Conservation (phyloP, 2,113 vertebrate genomes). For the Triplophysa rosa region DNA sequence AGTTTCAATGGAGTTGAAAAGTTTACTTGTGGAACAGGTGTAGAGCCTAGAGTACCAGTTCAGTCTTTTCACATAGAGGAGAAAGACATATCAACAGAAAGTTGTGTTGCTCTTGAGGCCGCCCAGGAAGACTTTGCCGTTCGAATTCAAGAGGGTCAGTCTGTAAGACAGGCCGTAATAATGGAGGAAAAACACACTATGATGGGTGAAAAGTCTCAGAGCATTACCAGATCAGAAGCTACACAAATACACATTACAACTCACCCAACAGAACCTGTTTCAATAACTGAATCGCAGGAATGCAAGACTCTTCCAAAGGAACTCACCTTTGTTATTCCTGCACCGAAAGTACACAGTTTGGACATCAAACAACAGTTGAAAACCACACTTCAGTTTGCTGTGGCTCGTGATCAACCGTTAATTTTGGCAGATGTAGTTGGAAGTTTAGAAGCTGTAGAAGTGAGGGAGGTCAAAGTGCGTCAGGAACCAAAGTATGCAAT, state of each 20-base stretch:
- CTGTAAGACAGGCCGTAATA: constrained; percentile 74
- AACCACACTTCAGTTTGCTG: constrained; percentile 75
- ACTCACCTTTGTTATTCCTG: constrained; percentile 64
- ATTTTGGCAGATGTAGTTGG: constrained; percentile 78
- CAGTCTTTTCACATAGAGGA: constrained; percentile 67
- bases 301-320: constrained; percentile 74
- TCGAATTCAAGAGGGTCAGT: constrained; percentile 76
- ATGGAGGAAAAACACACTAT: constrained; percentile 78
- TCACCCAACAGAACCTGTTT: constrained; percentile 65
- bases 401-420: constrained; percentile 74
- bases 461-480: constrained; percentile 71
- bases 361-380: constrained; percentile 76
- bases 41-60: constrained; percentile 71
- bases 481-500: constrained; percentile 70
- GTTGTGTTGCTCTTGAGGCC: constrained; percentile 66
- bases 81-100: constrained; percentile 72
- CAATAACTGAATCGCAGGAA: constrained; percentile 67
- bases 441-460: constrained; percentile 68
- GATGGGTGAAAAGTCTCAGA: constrained; percentile 64
- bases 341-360: constrained; percentile 66
- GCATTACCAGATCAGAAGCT: constrained; percentile 54
- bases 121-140: constrained; percentile 76
- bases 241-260: constrained; percentile 52
- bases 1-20: constrained; percentile 62
- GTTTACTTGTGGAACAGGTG: constrained; percentile 57